Conservation (phyloP, 2,113 vertebrate genomes). For the Daboia siamensis region DNA sequence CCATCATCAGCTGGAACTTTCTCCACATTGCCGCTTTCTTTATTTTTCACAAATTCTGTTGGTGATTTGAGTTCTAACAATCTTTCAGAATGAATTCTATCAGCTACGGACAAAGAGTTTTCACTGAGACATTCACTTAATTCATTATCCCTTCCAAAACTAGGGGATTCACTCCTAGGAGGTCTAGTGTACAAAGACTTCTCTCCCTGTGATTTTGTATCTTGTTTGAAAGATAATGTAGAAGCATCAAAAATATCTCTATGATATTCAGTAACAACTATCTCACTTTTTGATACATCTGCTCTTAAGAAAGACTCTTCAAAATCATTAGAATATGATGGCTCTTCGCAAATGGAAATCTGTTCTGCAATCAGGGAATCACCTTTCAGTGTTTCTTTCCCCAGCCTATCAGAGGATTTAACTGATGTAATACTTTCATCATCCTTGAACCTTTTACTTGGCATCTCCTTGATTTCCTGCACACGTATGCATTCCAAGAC, state of each 20-base stretch:
- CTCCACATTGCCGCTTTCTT: conserved; percentile 63
- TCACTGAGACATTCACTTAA: conserved; percentile 79
- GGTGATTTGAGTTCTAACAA: conserved; percentile 73
- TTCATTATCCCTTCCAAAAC: conserved; percentile 75
- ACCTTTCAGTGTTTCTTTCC: conserved; percentile 51
- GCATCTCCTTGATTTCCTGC: conserved; percentile 41
- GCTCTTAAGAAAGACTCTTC: conserved; percentile 65
- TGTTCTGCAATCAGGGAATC: conserved; percentile 49
- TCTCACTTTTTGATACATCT: conserved; percentile 52
- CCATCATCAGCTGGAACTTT: conserved; percentile 38
- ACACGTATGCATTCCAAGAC: conserved; percentile 39
- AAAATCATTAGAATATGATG: conserved; percentile 65
- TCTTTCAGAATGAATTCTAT: conserved; percentile 66
- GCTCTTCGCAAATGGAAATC: conserved; percentile 51
- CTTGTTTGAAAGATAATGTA: conserved; percentile 57
- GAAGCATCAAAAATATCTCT: conserved; percentile 75
- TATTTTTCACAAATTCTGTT: conserved; percentile 62
- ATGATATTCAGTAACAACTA: conserved; percentile 54
- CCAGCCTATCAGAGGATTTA: conserved; percentile 31
- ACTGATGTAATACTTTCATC: conserved; percentile 24
- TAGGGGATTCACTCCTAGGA: conserved; percentile 57
- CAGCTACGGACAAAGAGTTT: conserved; percentile 65
- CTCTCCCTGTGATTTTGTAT: conserved; percentile 43
- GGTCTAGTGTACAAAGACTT: conserved; percentile 53
- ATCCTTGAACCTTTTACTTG: conserved; percentile 25